phyloP scores from a whole-genome alignment of 2,888 invertebrate genomes.

The Acronicta psi region DNA sequence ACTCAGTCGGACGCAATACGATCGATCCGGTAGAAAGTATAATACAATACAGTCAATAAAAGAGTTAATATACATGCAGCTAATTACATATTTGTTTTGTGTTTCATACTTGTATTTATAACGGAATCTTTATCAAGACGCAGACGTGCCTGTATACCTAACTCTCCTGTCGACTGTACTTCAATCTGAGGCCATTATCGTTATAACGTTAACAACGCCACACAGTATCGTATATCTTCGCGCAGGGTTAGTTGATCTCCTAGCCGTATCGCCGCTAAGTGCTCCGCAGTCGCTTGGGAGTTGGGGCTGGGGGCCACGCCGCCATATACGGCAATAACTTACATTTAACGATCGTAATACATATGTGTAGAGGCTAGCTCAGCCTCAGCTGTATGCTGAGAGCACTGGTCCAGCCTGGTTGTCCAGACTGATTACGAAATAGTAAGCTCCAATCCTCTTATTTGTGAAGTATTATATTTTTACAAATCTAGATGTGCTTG shows the following conservation, averaged over 20 bases:
- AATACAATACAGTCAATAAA: no score
- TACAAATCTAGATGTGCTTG: no score
- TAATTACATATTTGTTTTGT: no score
- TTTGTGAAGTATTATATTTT: no score
- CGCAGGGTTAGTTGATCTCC: slow-evolving; percentile 48
- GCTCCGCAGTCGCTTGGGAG: slow-evolving; percentile 35
- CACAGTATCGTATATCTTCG: slow-evolving; percentile 48
- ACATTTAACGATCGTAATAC: slow-evolving; percentile 49
- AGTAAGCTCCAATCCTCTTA: slow-evolving; percentile 7
- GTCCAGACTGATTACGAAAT: slow-evolving; percentile 31
- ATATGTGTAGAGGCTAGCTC: slow-evolving; percentile 34
- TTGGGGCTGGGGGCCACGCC: slow-evolving; percentile 30
- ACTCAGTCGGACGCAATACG: background rate
- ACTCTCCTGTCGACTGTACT: no score
- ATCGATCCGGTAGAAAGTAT: background rate
- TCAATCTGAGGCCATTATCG: slow-evolving; percentile 1
- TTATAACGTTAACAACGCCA: slow-evolving; percentile 32
- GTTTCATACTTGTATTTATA: no score
- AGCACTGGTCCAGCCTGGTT: slow-evolving; percentile 17
- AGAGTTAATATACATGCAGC: no score
- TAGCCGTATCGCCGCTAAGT: slow-evolving; percentile 42
- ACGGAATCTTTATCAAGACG: no score
- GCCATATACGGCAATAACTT: slow-evolving; percentile 46
- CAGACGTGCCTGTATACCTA: no score
- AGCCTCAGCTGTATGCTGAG: slow-evolving; percentile 30